These are phyloP conservation scores for Chlorops oryzae DNA, from an alignment of 1,140 invertebrate genomes.

Conservation along the genomic window DNA sequence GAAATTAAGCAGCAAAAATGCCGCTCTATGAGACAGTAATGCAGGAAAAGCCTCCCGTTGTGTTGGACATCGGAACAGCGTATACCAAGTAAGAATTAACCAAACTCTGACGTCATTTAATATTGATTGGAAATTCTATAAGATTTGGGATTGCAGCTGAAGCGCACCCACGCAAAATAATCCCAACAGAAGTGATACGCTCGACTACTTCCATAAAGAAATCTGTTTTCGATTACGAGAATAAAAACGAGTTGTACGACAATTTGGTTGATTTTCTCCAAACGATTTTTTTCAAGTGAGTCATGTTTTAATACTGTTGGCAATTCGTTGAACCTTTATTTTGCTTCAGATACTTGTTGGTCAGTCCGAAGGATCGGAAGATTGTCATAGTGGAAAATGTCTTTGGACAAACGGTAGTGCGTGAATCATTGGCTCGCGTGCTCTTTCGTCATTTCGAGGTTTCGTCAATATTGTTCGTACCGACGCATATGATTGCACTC, in stretches of 20 bases:
- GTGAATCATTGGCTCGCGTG: conserved; percentile 84
- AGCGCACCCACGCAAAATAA: conserved; percentile 76
- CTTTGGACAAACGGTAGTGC: conserved; percentile 70
- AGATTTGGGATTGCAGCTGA: conserved; percentile 92
- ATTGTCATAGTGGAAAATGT: conserved; percentile 88
- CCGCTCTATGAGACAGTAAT: conserved; percentile 72
- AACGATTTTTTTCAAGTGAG: conserved; percentile 79
- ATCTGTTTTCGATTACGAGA: conserved; percentile 65
- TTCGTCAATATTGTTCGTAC: conserved; percentile 64
- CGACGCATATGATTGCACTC: conserved; percentile 72
- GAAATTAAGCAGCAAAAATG: conserved; percentile 48
- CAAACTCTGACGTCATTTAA: conserved; percentile 15
- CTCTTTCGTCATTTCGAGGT: conserved; percentile 90
- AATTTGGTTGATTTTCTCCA: conserved; percentile 85
- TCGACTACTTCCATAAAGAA: conserved; percentile 57
- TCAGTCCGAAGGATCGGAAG: conserved; percentile 88
- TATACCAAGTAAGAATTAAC: conserved; percentile 80
- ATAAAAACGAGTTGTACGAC: conserved; percentile 73
- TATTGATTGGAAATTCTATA: conserved; percentile 13
- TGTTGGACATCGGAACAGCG: conserved; percentile 84
- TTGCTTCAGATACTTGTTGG: conserved; percentile 62
- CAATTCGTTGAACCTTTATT: conserved; percentile 6
- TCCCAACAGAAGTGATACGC: conserved; percentile 70
- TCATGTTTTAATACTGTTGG: conserved; percentile 8
- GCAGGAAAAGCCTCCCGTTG: conserved; percentile 80